Evolutionary conservation across 2,888 invertebrate genomes (phyloP), one percentile per base, ranked within the genome.

Genomic region (Mesorhabditis sp.): DNA sequence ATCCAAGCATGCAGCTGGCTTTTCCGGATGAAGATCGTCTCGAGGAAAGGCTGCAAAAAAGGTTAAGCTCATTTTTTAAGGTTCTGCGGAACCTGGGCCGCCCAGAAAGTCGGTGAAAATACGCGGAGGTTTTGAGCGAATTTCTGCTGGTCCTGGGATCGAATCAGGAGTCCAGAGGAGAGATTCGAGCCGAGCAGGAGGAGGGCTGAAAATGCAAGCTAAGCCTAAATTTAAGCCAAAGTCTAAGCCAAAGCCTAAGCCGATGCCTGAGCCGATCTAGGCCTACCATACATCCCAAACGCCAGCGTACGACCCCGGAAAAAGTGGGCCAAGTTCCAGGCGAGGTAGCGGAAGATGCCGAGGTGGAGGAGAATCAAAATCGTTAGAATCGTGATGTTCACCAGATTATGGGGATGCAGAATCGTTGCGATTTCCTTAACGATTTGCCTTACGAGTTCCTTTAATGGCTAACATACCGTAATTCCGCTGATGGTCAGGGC

Each of bases 1-100:
- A 50, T 50, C 58, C 58, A 50, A 50, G n/a, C n/a, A 50, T 50
- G 58, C 7, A 50, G 58, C n/a, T 50, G 58, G n/a, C 58, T 50
- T 13, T 50, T 50, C n/a, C n/a, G 58, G n/a, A 50, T 13, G 58
- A 50, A 50, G 58, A 50, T 10, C 7, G n/a, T 50, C 58, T 50
- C 58, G 58, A 50, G 58, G 58, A 50, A 50, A 1, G 58, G 58
- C 58, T 50, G 2, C 7, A 50, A 50, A 13, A 10, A 50, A 50
- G 7, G 58, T 50, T 10, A 13, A 13, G 7, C n/a, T 50, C 7
- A 13, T 50, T 50, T 50, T 10, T 50, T 50, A 13, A 13, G 58
- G 2, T 50, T 1, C n/a, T 50, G 2, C n/a, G n/a, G 13, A n/a
- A 50, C 58, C 7, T 50, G 7, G 7, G 58, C 58, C 7, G n/a